Evolutionary conservation across 2,113 vertebrate genomes (phyloP), one percentile per base, ranked within the genome.

Genomic region (Panurus biarmicus): DNA sequence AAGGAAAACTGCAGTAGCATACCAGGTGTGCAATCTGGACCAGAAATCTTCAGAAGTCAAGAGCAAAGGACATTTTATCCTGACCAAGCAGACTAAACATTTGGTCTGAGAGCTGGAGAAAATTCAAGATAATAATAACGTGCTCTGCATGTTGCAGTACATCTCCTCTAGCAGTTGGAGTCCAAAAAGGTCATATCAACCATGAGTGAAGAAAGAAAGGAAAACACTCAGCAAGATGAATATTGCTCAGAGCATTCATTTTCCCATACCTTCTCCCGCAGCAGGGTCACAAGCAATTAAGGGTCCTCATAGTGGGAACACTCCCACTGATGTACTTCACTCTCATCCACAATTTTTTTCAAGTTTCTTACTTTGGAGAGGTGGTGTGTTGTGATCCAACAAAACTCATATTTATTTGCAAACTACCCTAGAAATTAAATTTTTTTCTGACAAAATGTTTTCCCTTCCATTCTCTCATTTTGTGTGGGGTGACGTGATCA

Each of bases 31-130:
- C 5, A 7, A 58, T 93, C 78, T 93, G 85, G 74, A 93, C 48
- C 40, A 83, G 71, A 87, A 95, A 91, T 38, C 48, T 76, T 65
- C 71, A 85, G 36, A 87, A 92, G 89, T 91, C 84, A 87, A 76
- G 88, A 61, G 67, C 47, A 70, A 89, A 95, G 94, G 94, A 89
- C 93, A 62, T 87, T 96, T 95, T 87, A 87, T 89, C 95, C 96
- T 95, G 96, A 96, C 77, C 70, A 96, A 96, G 96, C 95, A 95
- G 54, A 72, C 54, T 71, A 91, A 95, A 89, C 95, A 96, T 94
- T 96, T 94, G 94, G 84, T 70, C 83, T 1, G 18, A 92, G 92
- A 96, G 42, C 81, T 96, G 95, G 91, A 95, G 78, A 89, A 91
- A 7, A 20, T 94, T 94, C 91, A 96, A 95, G 93, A 76, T 44